Evolutionary conservation across 23 tunicate genomes (phyloP), one percentile per base, ranked within the genome.

Genomic region (Ascidia mentula): DNA sequence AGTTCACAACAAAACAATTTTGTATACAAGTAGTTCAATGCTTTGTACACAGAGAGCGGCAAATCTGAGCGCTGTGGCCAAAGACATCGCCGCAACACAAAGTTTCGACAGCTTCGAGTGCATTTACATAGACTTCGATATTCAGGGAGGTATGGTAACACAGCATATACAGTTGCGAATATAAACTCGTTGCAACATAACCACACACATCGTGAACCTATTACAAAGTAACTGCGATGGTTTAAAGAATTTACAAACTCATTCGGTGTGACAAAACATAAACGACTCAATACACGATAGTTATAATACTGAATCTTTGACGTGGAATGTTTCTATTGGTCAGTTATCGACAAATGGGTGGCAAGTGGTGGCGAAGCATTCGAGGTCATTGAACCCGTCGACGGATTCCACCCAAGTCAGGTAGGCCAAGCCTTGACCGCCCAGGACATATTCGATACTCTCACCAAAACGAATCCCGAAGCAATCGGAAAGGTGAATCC

Each of bases 331-430:
- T 32, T 40, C n/a, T 35, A 26, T 46, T 74, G 74, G 38, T 40
- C 60, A 85, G 91, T 82, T 59, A 85, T 85, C 75, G 69, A 77
- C 17, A 72, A 30, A 36, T 91, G 99, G 91, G 77, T 84, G 37
- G 72, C 72, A 0, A 53, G 46, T 38, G 99, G 99, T 6, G 99
- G 99, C 0, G 84, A 89, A 69, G 95, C 69, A 26, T 95, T 90
- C 91, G 88, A 95, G 36, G 82, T 95, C 37, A 95, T 95, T 40
- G 99, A 95, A 73, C 90, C 95, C n/a, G 99, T 95, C 0, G 99
- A 95, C 76, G 99, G 99, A 7, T 95, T 95, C 46, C 99, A 95
- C 65, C 99, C 99, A 31, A 77, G 90, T 69, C 99, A 95, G 60
- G 87, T 80, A 1, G 84, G 88, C 6, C 94, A 89, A 79, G 85